Conservation (phyloP, 1,140 invertebrate genomes). For the Cyclina sinensis region DNA sequence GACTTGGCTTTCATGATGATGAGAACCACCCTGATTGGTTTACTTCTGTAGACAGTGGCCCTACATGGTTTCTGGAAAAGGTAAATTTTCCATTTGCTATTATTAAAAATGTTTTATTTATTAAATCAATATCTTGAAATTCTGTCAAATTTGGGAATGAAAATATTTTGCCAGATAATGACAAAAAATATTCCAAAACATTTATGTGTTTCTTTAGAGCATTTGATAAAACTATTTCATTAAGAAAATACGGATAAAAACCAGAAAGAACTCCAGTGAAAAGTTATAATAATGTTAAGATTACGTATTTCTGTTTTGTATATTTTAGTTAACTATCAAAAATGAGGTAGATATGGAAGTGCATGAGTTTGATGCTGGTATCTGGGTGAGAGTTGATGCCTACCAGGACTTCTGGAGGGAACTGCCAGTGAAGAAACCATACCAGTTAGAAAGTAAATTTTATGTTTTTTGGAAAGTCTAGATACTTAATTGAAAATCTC, state of each 20-base stretch:
- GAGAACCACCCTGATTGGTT: slow-evolving; percentile 71
- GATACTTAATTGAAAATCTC: no score
- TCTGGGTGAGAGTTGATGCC: slow-evolving; percentile 72
- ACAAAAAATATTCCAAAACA: no score
- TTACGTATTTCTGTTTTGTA: background rate
- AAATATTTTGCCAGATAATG: no score
- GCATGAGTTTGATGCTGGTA: slow-evolving; percentile 71
- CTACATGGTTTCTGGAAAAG: slow-evolving; percentile 75
- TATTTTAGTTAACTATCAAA: slow-evolving; percentile 71
- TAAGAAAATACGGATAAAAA: no score
- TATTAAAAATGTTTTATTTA: no score
- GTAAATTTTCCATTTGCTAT: slow-evolving; percentile 61
- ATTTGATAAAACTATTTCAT: no score
- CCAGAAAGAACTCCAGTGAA: no score
- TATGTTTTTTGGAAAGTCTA: no score
- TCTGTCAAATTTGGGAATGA: no score
- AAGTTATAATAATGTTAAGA: no score
- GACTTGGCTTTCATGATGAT: slow-evolving; percentile 75
- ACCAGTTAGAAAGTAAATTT: slow-evolving; percentile 68
- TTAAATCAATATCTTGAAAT: no score
- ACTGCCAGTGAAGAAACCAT: slow-evolving; percentile 73
- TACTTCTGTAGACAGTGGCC: slow-evolving; percentile 55
- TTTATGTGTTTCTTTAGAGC: no score
- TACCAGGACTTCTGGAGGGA: slow-evolving; percentile 78
- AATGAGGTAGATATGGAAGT: slow-evolving; percentile 73